phyloP scores from a whole-genome alignment of 2,888 invertebrate species.

The Nephrotoma guestfalica region DNA sequence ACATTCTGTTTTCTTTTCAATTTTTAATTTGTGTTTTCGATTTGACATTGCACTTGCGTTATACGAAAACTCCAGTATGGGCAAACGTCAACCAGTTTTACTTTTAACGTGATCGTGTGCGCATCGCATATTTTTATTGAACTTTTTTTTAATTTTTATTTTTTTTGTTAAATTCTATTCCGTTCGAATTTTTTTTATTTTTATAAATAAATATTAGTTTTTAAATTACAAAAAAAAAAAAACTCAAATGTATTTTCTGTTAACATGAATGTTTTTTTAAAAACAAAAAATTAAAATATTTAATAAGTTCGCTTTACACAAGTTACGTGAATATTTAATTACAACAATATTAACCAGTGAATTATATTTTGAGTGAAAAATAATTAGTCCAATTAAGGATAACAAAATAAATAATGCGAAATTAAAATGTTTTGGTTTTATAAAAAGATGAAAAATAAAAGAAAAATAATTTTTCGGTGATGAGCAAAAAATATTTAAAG shows the following conservation, averaged over 20 bases:
- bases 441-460: neutral
- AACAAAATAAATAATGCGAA: neutral
- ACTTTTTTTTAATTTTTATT: neutral
- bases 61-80: neutral
- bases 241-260: neutral
- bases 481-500: neutral
- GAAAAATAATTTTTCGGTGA: neutral
- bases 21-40: neutral
- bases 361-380: neutral
- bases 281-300: neutral
- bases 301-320: neutral
- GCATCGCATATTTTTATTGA: constrained; percentile 18
- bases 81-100: constrained; percentile 25
- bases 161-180: neutral
- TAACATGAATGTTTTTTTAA: neutral
- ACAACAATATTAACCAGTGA: neutral
- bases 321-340: neutral
- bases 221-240: neutral
- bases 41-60: constrained; percentile 4
- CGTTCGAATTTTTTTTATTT: neutral
- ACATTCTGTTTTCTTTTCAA: neutral
- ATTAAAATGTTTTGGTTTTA: neutral
- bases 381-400: neutral
- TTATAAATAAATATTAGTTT: neutral
- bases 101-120: constrained; percentile 30